Evolutionary conservation across 2,888 invertebrate species (phyloP).

Genomic region (Meganola albula): DNA sequence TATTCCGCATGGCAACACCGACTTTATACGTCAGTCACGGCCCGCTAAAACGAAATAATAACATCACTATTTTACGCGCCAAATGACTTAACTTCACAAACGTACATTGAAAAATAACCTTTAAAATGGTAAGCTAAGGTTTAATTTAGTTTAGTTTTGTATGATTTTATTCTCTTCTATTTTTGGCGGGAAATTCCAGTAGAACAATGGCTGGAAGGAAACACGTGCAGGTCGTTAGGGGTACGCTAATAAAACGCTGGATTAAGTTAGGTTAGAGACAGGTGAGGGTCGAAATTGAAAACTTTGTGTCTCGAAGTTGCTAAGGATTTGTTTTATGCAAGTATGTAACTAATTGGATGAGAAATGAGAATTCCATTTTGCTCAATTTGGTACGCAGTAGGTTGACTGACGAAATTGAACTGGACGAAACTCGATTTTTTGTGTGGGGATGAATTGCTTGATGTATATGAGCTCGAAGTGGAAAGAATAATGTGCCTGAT

Average conservation of each 20-base stretch:
- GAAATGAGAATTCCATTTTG: no score
- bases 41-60: constrained; percentile 75
- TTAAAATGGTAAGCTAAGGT: constrained; percentile 20
- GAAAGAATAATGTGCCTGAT: no score
- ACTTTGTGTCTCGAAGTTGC: constrained; percentile 62
- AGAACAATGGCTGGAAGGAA: constrained; percentile 63
- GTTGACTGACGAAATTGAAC: no score
- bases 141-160: constrained; percentile 16
- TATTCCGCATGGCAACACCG: constrained; percentile 76
- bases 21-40: constrained; percentile 69
- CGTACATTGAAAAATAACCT: constrained; percentile 21
- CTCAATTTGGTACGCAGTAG: no score
- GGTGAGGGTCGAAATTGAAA: constrained; percentile 71
- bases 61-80: constrained; percentile 38
- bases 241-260: constrained; percentile 71
- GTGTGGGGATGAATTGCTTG: no score
- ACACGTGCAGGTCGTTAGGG: constrained; percentile 70
- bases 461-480: no score
- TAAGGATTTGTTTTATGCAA: constrained; percentile 53
- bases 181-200: constrained; percentile 41
- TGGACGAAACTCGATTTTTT: no score
- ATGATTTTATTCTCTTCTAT: constrained; percentile 25
- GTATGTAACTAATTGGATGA: no score
- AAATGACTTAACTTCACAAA: constrained; percentile 25
- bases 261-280: constrained; percentile 63